These are phyloP conservation scores for Muntiacus reevesi DNA, from an alignment of 2,113 vertebrate species.

Conservation along the genomic window DNA sequence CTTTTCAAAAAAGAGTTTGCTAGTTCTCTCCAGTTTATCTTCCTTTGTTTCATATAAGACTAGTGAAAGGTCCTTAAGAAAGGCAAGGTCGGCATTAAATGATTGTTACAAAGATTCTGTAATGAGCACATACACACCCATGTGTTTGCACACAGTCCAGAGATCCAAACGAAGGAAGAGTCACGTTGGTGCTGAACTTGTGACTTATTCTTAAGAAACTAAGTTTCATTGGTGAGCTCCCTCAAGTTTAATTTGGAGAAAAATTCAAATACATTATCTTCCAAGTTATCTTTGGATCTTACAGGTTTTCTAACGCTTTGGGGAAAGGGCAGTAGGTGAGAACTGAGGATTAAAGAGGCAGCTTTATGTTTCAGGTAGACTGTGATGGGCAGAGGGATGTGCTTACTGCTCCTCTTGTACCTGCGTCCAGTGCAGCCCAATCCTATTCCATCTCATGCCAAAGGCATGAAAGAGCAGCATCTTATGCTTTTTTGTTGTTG, in stretches of 20 bases:
- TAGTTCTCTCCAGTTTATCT: not conserved
- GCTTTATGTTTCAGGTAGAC: not conserved
- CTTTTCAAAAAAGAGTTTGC: not conserved
- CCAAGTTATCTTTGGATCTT: not conserved
- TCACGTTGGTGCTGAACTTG: not conserved
- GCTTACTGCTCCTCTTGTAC: not conserved
- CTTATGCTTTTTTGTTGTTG: not conserved
- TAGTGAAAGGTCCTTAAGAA: not conserved
- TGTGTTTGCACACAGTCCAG: accelerated
- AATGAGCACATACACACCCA: not conserved
- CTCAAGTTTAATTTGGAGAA: not conserved
- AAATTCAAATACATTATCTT: not conserved
- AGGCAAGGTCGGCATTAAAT: not conserved
- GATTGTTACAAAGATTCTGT: not conserved
- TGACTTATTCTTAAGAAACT: not conserved
- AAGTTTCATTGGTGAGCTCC: not conserved
- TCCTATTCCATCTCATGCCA: not conserved
- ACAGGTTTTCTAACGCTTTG: not conserved
- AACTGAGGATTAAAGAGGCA: not conserved
- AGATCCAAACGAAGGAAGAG: not conserved
- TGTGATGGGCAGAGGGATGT: not conserved
- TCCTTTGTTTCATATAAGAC: not conserved
- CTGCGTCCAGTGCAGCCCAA: not conserved
- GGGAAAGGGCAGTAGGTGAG: not conserved
- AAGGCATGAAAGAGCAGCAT: not conserved